Base-by-base conservation (phyloP, 2,888 invertebrate species). In the Sisyra nigra region DNA sequence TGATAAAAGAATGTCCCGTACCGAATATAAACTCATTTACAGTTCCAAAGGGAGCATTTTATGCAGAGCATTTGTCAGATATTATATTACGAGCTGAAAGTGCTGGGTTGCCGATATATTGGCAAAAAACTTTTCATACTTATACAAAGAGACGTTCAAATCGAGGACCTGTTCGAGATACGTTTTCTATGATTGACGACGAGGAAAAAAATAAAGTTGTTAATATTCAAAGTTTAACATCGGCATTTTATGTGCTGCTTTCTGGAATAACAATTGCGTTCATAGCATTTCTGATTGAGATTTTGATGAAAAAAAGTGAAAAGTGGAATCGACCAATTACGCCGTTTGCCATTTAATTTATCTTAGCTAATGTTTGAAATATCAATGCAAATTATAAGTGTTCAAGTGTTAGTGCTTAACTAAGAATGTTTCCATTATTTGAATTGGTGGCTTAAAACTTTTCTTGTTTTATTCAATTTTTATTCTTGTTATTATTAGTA, bases 21-120 rank as follows among this genome's bases (percentile, higher is more conserved):
- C 72, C 72, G 0, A 71, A 70, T 52, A 64, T 65, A 13, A 65
- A 69, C 1, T 72, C 71, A 0, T 73, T 70, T 46, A 68, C 69
- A 1, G 56, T 71, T 8, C 64, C 66, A n/a, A 69, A 71, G 48
- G 74, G 74, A 2, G 72, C 73, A 24, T 72, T 73, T 0, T 73
- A 70, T 52, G 54, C 70, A 39, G 62, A 60, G 7, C 63, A 61
- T 42, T 40, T 74, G 3, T 61, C 72, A 47, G 57, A 56, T 10
- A 57, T 73, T 1, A 53, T 73, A 2, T 56, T 62, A 13, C 60
- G 61, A 43, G 53, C 70, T 1, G 62, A 65, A 42, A 68, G 74
- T 56, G 66, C 58, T 17, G 74, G 74, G 0, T 66, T 73, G 32
- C 52, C 67, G 5, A 55, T 62, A 2, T 60, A 64, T 46, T 68